Conservation (phyloP, 2,888 invertebrate species). For the Drosophila demipolita region DNA sequence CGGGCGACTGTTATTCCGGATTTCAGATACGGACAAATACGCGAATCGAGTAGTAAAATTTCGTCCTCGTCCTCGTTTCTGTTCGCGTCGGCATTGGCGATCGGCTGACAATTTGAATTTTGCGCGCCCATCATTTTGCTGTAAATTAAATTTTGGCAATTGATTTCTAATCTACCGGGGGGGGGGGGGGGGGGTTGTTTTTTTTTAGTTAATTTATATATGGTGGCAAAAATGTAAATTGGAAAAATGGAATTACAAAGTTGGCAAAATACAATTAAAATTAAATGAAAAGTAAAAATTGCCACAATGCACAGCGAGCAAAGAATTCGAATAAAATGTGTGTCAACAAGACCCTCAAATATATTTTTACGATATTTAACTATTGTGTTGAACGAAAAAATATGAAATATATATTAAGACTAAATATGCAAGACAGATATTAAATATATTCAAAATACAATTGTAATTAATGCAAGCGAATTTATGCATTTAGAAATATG, state of each 20-base stretch:
- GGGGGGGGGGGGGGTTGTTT: neutral
- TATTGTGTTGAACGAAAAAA: neutral
- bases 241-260: neutral
- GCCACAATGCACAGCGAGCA: neutral
- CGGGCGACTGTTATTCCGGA: slow-evolving; percentile 13
- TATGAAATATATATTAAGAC: neutral
- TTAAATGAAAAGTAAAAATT: neutral
- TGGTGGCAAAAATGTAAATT: neutral
- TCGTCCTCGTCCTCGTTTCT: slow-evolving; percentile 30
- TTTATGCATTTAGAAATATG: neutral
- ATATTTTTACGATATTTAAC: neutral
- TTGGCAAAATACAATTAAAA: neutral
- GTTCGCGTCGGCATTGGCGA: slow-evolving; percentile 22
- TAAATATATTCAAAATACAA: neutral
- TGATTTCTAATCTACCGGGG: slow-evolving; percentile 1
- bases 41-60: slow-evolving; percentile 16
- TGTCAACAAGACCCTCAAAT: neutral
- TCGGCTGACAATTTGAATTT: slow-evolving; percentile 46
- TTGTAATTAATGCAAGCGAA: neutral
- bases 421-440: neutral
- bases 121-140: slow-evolving; percentile 37
- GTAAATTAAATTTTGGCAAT: slow-evolving; percentile 1
- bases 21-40: slow-evolving; percentile 39
- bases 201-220: neutral
- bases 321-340: neutral